A percentile compares a stretch with the other conserved stretches of the same genome.
These are phyloP conservation scores for Rousettus madagascariensis DNA, from an alignment of 2,797 vertebrate species.

Conservation along the genomic window DNA sequence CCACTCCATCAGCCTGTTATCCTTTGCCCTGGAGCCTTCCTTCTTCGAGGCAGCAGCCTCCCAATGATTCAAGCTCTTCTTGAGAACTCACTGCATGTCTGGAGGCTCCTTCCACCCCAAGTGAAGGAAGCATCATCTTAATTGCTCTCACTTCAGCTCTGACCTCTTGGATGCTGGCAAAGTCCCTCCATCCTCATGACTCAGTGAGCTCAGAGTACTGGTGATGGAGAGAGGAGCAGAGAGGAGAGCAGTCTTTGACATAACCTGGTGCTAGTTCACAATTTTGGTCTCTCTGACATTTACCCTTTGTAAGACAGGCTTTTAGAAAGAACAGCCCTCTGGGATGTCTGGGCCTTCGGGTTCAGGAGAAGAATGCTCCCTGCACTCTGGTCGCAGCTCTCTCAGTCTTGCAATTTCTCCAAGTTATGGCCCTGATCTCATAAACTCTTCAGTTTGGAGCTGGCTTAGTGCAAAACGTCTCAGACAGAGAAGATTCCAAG, in stretches of 20 bases:
- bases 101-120: background rate
- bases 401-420: background rate
- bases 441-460: background rate
- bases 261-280: background rate
- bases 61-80: background rate
- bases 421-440: constrained; percentile 22
- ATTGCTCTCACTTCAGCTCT: background rate
- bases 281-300: background rate
- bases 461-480: constrained; percentile 5
- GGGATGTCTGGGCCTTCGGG: background rate
- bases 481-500: background rate
- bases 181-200: background rate
- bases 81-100: background rate
- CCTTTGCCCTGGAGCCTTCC: background rate
- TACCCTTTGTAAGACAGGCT: background rate
- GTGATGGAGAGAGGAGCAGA: background rate
- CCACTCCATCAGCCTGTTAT: background rate
- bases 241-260: background rate
- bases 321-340: background rate
- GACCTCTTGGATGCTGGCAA: background rate
- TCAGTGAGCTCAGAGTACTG: background rate
- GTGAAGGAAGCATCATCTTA: background rate
- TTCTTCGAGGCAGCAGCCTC: background rate
- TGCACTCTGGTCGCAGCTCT: background rate
- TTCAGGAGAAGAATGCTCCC: background rate